Evolutionary conservation across 2,888 invertebrate species (phyloP), one percentile per base, ranked within the genome.

Genomic region (Rugalucina vietnamica): DNA sequence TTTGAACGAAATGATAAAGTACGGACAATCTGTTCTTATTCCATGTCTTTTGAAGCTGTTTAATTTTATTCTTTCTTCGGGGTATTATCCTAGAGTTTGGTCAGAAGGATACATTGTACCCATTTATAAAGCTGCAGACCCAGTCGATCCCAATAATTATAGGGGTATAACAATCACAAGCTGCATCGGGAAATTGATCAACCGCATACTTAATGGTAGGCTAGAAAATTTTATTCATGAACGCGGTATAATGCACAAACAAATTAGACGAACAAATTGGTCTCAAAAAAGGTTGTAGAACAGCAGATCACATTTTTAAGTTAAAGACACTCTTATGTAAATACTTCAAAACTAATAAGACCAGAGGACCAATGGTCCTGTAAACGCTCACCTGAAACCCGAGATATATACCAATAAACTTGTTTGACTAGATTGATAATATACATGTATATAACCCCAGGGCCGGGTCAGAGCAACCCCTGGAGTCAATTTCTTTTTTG

Each of bases 1-100:
- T 18, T 14, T n/a, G 8, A 76, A 76, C 36, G 76, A 76, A 76
- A 76, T 74, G 49, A 24, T 74, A 34, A 74, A 74, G n/a, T 37
- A 54, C 54, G 75, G 75, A 12, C 54, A 49, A 54, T 29, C 8
- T 49, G 24, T 34, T 1, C 50, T 74, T 14, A 1, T 54, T 14
- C 3, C 24, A 65, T 43, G 24, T 12, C 10, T 74, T 27, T n/a
- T 4, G 18, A 74, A 74, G 54, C 54, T 49, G 72, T 72, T 72
- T 72, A 72, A 72, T n/a, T 18, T 49, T 12, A 49, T 72, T 21
- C 24, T 37, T n/a, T 21, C 75, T 29, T 27, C 65, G 4, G 69
- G 39, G n/a, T 12, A 43, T 37, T 76, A 39, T 54, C 65, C 76
- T 24, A 76, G 21, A 54, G 65, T 14, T 39, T 76, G 76, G 76